Percentiles rank a stretch among this genome's conserved stretches.
Evolutionary conservation across 2,888 invertebrate species (phyloP).

Genomic region (Phytoseiulus persimilis): DNA sequence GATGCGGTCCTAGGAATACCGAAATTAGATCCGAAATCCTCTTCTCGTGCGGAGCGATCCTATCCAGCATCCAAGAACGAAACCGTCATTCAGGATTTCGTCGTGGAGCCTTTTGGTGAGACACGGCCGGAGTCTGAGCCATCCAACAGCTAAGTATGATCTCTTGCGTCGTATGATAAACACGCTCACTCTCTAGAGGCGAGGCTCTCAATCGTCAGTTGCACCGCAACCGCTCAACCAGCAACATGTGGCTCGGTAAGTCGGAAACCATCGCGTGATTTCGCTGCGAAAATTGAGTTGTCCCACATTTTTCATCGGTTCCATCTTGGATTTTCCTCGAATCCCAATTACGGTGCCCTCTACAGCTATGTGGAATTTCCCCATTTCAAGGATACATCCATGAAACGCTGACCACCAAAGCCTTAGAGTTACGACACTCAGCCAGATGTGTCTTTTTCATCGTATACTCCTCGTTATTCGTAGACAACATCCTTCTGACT

Average conservation of each 20-base stretch:
- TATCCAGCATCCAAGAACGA: background rate
- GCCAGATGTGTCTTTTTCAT: slow-evolving; percentile 15
- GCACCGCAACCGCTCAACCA: background rate
- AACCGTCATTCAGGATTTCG: background rate
- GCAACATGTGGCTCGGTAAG: background rate
- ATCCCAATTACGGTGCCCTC: background rate
- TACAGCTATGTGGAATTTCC: no score
- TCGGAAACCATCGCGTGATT: background rate
- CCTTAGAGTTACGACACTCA: background rate
- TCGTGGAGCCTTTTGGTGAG: background rate
- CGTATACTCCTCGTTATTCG: slow-evolving; percentile 19
- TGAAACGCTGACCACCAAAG: slow-evolving; percentile 14
- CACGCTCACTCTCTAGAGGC: background rate
- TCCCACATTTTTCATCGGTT: background rate
- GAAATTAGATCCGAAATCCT: no score
- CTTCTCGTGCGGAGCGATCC: no score
- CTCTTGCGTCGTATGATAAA: background rate
- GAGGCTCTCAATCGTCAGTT: background rate
- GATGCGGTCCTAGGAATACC: no score
- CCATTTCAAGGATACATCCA: background rate
- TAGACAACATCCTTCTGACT: slow-evolving; percentile 11
- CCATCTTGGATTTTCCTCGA: background rate
- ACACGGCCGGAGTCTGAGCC: background rate
- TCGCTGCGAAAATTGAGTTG: no score
- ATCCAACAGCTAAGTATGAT: background rate